Conservation (phyloP, 1,140 invertebrate genomes). For the Drosophila fuyamai region DNA sequence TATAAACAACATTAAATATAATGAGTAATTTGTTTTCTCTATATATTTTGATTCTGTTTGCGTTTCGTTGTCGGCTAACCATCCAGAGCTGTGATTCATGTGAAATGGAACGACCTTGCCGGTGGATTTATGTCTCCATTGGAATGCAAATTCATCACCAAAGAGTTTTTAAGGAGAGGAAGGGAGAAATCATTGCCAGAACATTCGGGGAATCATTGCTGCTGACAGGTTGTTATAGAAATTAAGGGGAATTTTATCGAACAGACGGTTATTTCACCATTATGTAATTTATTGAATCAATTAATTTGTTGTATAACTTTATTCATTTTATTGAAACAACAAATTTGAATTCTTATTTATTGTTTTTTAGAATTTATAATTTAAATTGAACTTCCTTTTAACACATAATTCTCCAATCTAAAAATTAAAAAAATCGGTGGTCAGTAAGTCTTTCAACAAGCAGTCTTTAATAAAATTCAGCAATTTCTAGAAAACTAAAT, state of each 20-base stretch:
- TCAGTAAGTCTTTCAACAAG: too few species aligned
- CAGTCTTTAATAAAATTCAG: too few species aligned
- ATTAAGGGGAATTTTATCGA: conserved; percentile 1
- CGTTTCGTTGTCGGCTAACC: neutral
- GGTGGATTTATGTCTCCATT: conserved; percentile 7
- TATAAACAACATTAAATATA: conserved; percentile 47
- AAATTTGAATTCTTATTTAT: neutral
- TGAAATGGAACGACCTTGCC: conserved; percentile 29
- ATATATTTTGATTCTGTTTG: conserved; percentile 14
- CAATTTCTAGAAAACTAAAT: conserved; percentile 15
- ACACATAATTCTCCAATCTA: too few species aligned
- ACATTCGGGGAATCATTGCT: conserved; percentile 1
- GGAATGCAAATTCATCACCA: conserved; percentile 32
- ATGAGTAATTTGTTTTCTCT: conserved; percentile 52
- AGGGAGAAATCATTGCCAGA: conserved; percentile 6
- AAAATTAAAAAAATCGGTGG: too few species aligned
- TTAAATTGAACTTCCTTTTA: too few species aligned
- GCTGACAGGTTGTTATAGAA: conserved; percentile 8
- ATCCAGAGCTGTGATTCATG: conserved; percentile 27
- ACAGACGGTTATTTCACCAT: conserved; percentile 4
- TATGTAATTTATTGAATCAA: conserved; percentile 2
- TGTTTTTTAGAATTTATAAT: too few species aligned
- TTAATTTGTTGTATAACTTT: too few species aligned
- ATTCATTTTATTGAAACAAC: neutral
- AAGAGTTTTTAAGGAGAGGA: conserved; percentile 5